Base-by-base conservation (phyloP, 2,797 vertebrate species). In the Triplophysa bombifrons region DNA sequence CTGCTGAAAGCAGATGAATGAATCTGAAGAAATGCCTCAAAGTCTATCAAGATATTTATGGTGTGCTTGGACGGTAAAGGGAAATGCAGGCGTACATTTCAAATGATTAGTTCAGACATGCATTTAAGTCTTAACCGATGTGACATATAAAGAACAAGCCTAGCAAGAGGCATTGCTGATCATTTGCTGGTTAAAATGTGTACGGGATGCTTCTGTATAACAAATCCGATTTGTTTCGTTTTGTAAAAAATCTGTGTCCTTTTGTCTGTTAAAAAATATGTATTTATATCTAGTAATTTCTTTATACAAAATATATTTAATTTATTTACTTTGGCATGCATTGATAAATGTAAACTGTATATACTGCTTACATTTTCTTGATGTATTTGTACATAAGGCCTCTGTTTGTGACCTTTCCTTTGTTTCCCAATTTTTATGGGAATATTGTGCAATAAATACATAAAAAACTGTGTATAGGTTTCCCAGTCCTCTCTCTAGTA, bases 371-470 rank as follows among this genome's bases (percentile, higher is more conserved):
- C 80, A 93, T 94, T 87, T 86, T 90, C 89, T 88, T 86, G 85
- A 93, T 94, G 85, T 88, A 89, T 96, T 95, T 98, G 95, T 98
- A 97, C 95, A 96, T 93, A 93, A 94, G 94, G 94, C 95, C 93
- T 96, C 94, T 95, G 90, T 92, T 93, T 93, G 92, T 93, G 91
- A 92, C 75, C 50, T 78, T 84, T 48, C 93, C 90, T 94, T 93
- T 92, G 90, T 91, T 93, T 94, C 97, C 96, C 96, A 96, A 95
- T 93, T 98, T 99, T 96, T 96, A 93, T 96, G 97, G 96, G 95
- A 97, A 96, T 92, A 94, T 97, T 98, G 97, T 99, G 97, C 97
- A 99, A 99, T 99, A 99, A 99, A 98, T 90, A 94, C 88, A 80
- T 86, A 88, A 87, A 60, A 17, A 27, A 25, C 22, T 25, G 11